Base-by-base conservation (phyloP, 2,888 invertebrate genomes). In the Dexiosoma caninum region DNA sequence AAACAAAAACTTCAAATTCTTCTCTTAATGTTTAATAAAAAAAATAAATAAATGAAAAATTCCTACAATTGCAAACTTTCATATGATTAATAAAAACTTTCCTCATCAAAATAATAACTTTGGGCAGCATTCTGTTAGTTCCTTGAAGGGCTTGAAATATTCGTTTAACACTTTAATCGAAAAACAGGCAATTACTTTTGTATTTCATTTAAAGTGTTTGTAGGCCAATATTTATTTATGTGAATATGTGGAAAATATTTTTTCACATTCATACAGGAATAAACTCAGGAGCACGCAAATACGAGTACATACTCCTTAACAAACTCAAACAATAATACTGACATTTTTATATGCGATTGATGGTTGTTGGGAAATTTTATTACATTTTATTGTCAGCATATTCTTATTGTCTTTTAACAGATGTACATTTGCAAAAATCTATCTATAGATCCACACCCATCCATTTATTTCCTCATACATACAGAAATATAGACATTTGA, bases 341-440 rank as follows among this genome's bases (percentile, higher is more conserved):
- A 78, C 64, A 64, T 57, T 59, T 77, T 70, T 57, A 77, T 78
- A 35, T 51, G 42, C 57, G 70, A 66, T 78, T 71, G 77, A 71
- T 55, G 70, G 77, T n/a, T n/a, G n/a, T n/a, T 71, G 19, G 16
- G 27, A 66, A 77, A 51, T 66, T 64, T 78, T 78, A 71, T 71
- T 71, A 27, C 49, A 59, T 78, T 78, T 71, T 71, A 71, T 78
- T 78, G 70, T 64, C 57, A 71, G 30, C 49, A 44, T 49, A 53
- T 53, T 64, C 51, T 19, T 70, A 27, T 66, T 44, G 42, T n/a
- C 59, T 30, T 67, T 27, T 40, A 60, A 55, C 62, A 72, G 62
- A 55, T 72, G 62, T 19, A 55, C 19, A 67, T 49, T 27, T 66
- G 66, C 3, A 42, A 16, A 59, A 35, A 32, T 59, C 23, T 67